Evolutionary conservation across 2,113 vertebrate species (phyloP).

Genomic region (Condylura cristata): DNA sequence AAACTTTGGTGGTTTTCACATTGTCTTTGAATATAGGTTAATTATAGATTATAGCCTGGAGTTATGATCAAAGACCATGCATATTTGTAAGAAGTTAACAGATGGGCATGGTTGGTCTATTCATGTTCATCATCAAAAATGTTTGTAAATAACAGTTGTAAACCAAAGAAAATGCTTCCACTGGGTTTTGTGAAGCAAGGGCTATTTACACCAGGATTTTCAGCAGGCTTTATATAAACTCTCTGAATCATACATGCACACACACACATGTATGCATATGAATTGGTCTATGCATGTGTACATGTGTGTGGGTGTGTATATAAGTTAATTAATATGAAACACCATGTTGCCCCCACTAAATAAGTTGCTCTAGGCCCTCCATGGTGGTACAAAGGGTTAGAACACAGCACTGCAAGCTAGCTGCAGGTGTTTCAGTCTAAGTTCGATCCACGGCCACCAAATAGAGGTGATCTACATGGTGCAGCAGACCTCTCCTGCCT

Average conservation of each 20-base stretch:
- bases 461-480: no score
- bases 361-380: background rate
- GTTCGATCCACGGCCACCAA: no score
- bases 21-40: slow-evolving; percentile 14
- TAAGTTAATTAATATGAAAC: background rate
- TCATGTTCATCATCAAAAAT: slow-evolving; percentile 53
- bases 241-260: background rate
- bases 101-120: background rate
- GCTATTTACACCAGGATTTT: background rate
- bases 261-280: background rate
- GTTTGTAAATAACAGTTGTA: background rate
- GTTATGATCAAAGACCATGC: slow-evolving; percentile 43
- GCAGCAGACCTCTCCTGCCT: no score
- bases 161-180: slow-evolving; percentile 38
- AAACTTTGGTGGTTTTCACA: background rate
- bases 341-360: background rate
- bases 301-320: no score
- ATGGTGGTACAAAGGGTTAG: no score
- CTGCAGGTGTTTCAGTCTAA: no score
- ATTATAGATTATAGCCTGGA: slow-evolving; percentile 54
- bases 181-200: background rate
- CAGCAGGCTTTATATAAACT: background rate
- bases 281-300: no score
- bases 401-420: no score
- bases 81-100: slow-evolving; percentile 38